A percentile compares a stretch with the other conserved stretches of the same genome.
Conservation (phyloP, 2,797 vertebrate genomes). For the Gila robusta region DNA sequence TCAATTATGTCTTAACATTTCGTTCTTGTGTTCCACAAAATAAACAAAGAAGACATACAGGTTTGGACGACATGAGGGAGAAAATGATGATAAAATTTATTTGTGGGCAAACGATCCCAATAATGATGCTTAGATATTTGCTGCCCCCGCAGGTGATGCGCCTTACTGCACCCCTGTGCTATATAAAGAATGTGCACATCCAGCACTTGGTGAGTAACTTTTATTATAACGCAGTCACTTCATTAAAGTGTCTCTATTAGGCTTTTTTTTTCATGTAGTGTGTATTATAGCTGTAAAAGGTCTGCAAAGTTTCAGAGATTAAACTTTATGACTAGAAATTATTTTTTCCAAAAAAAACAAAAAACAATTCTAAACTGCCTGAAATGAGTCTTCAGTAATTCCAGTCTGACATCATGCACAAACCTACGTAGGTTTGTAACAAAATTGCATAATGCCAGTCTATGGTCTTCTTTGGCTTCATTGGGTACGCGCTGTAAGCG, state of each 20-base stretch:
- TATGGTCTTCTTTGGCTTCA: too few relatives aligned
- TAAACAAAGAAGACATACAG: neutral
- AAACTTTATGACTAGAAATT: too few relatives aligned
- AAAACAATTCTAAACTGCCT: neutral
- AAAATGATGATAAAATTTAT: neutral
- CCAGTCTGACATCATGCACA: too few relatives aligned
- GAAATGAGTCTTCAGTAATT: too few relatives aligned
- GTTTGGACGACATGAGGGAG: neutral
- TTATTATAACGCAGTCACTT: neutral
- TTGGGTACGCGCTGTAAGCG: too few relatives aligned
- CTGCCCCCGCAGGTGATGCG: conserved; percentile 85
- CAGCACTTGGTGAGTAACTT: conserved; percentile 89
- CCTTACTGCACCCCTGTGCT: conserved; percentile 96
- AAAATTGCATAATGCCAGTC: too few relatives aligned
- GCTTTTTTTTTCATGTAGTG: neutral
- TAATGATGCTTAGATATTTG: neutral
- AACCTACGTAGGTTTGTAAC: too few relatives aligned
- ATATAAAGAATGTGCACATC: conserved; percentile 98
- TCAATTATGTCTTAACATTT: neutral
- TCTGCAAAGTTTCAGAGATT: too few relatives aligned
- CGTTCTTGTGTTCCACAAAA: neutral
- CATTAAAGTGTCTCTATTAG: neutral
- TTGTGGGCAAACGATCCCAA: neutral
- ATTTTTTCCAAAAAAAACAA: too few relatives aligned
- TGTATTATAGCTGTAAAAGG: neutral